Evolutionary conservation across 2,113 vertebrate species (phyloP).

Genomic region (Pteronura brasiliensis): DNA sequence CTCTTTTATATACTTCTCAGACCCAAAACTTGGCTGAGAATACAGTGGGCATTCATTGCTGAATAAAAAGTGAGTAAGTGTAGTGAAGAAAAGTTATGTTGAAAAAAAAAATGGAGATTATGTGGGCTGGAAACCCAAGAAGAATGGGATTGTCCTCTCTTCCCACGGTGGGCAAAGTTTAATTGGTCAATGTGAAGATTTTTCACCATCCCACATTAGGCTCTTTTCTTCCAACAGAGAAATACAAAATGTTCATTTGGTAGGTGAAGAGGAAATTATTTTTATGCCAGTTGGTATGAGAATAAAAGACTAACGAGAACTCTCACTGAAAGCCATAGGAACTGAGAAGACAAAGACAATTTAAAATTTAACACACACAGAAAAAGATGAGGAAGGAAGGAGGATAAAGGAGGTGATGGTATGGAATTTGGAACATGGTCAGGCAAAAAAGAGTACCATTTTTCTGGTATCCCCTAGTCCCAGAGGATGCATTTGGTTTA

Average conservation of each 20-base stretch:
- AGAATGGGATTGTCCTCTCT: background rate
- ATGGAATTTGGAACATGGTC: background rate
- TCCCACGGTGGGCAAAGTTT: background rate
- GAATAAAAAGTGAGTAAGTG: background rate
- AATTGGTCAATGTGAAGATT: background rate
- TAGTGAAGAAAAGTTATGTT: background rate
- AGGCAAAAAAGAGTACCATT: background rate
- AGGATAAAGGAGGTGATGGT: background rate
- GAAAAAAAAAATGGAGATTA: background rate
- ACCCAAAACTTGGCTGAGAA: background rate
- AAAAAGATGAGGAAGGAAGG: background rate
- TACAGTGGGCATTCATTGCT: background rate
- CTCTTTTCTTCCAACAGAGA: background rate
- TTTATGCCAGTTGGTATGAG: background rate
- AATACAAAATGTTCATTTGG: background rate
- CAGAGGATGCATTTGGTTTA: conserved; percentile 69
- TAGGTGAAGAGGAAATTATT: background rate
- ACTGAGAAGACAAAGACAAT: conserved; percentile 33
- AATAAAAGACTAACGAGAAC: conserved; percentile 33
- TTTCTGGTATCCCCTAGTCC: conserved; percentile 40
- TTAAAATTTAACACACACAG: conserved; percentile 14
- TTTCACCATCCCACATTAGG: background rate
- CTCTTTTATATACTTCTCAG: background rate
- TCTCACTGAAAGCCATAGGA: background rate
- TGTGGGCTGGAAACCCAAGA: background rate